Evolutionary conservation across 2,888 invertebrate genomes (phyloP), one percentile per base, ranked within the genome.

Genomic region (Pemphredon lugubris): DNA sequence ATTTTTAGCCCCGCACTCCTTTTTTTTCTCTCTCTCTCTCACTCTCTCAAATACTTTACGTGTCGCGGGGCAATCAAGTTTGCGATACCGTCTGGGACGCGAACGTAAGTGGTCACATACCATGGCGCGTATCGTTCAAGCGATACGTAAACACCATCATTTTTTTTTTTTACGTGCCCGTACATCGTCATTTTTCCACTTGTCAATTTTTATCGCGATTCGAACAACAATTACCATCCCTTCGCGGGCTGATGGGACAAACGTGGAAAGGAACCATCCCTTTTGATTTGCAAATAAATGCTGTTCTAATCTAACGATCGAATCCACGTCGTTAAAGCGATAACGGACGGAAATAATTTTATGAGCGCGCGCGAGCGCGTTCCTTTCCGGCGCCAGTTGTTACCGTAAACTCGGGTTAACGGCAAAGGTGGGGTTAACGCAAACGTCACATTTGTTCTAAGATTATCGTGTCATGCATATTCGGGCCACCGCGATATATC

Each of bases 121-220:
- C 30, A 48, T 40, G 40, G 23, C 39, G 30, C 5, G 21, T 30
- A 11, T 40, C 23, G 26, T 9, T 4, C 3, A 13, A 20, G 9
- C 11, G 58, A 40, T 50, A 26, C 26, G 58, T 40, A 30, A 48
- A 54, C 39, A 48, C 48, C 18, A 14, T 32, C 48, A 40, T 11
- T 20, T 59, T 18, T 18, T 23, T 48, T 11, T 9, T 26, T 9
- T 13, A 16, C 13, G 11, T 34, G 11, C 9, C 5, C 20, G 40
- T 48, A 30, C 26, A 48, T 59, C 58, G 48, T 40, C 18, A 9
- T 13, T 40, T 48, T 21, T 26, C 11, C 34, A 37, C 37, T 4
- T 26, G 57, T n/a, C 14, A 2, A 11, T 37, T 37, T 47, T 39
- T 26, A 45, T 45, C 57, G 37, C n/a, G 37, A 59, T 48, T 40